phyloP scores from a whole-genome alignment of 2,888 invertebrate genomes.

The Reticulitermes lucifugus region DNA sequence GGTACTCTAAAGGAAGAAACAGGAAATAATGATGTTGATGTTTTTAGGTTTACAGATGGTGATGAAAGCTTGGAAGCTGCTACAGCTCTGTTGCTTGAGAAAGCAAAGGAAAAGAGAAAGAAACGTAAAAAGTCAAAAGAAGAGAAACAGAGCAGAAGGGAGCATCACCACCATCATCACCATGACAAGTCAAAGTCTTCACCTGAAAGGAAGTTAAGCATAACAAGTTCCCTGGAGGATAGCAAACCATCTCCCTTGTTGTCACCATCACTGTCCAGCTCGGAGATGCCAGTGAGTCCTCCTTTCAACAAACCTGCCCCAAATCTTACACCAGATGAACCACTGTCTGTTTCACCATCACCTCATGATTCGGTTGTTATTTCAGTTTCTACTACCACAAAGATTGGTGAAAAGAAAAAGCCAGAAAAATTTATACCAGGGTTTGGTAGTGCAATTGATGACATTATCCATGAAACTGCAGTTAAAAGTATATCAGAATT shows the following conservation, averaged over 20 bases:
- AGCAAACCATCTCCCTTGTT: slow-evolving; percentile 38
- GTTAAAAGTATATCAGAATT: slow-evolving; percentile 79
- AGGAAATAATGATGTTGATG: slow-evolving; percentile 64
- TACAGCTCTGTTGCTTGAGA: slow-evolving; percentile 58
- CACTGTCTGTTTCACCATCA: slow-evolving; percentile 5
- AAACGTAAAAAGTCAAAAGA: slow-evolving; percentile 87
- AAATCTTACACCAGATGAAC: slow-evolving; percentile 24
- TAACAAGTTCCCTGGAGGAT: slow-evolving; percentile 46
- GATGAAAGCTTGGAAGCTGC: slow-evolving; percentile 69
- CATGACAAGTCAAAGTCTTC: slow-evolving; percentile 58
- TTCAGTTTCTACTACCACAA: slow-evolving; percentile 45
- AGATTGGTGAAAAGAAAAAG: slow-evolving; percentile 63
- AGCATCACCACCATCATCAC: slow-evolving; percentile 73
- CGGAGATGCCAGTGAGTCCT: slow-evolving; percentile 43
- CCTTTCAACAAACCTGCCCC: slow-evolving; percentile 52
- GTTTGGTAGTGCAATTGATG: slow-evolving; percentile 75
- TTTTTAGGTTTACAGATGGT: slow-evolving; percentile 72
- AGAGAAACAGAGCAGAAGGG: slow-evolving; percentile 76
- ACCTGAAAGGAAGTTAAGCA: slow-evolving; percentile 44
- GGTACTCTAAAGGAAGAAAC: slow-evolving; percentile 43
- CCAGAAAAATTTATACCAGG: slow-evolving; percentile 75
- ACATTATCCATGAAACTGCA: slow-evolving; percentile 81
- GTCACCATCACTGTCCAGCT: slow-evolving; percentile 48
- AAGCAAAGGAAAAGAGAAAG: slow-evolving; percentile 83
- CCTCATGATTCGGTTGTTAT: slow-evolving; percentile 52